Base-by-base conservation (phyloP, 2,113 vertebrate genomes). In the Gavialis gangeticus region DNA sequence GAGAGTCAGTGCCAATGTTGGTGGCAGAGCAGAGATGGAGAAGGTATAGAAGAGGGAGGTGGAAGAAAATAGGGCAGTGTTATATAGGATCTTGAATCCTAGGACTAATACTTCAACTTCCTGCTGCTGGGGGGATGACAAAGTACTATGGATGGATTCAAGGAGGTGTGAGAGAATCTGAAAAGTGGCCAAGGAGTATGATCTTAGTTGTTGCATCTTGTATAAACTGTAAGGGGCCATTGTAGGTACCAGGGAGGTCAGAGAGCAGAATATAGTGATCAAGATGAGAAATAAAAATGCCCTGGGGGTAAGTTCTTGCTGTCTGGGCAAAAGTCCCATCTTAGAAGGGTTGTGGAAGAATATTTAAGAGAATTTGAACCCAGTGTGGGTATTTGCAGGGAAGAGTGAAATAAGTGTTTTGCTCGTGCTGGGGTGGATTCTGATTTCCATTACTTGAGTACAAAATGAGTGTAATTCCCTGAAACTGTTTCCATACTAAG, bases 361-460 rank as follows among this genome's bases (percentile, higher is more conserved):
- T 75, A 67, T 69, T 16, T 0, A 5, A 46, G 54, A 84, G 78
- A 75, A 55, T 16, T 27, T 78, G 66, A 18, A 21, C 9, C 0
- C 59, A 59, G 5, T 55, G 76, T 69, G 73, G 66, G 16, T 66
- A 4, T 19, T 16, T 28, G 59, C 59, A 30, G 66, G 85, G 6
- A 25, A 78, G 12, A 28, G 3, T 19, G 5, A 1, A 4, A 18
- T 56, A 12, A 0, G 27, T 46, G 34, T 13, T 3, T 82, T 81
- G 4, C 6, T 28, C 19, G 84, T 11, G 13, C 6, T 21, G 25
- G 9, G 28, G 4, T 56, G 24, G 17, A n/a, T 22, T 62, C 57
- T 71, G 27, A 67, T 58, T 25, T 37, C 37, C 15, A 3, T 62
- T 54, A 37, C 30, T 28, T 62, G 19, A 56, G 12, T 86, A 69